phyloP scores from a whole-genome alignment of 2,888 invertebrate genomes.

The Balanococcus diminutus region DNA sequence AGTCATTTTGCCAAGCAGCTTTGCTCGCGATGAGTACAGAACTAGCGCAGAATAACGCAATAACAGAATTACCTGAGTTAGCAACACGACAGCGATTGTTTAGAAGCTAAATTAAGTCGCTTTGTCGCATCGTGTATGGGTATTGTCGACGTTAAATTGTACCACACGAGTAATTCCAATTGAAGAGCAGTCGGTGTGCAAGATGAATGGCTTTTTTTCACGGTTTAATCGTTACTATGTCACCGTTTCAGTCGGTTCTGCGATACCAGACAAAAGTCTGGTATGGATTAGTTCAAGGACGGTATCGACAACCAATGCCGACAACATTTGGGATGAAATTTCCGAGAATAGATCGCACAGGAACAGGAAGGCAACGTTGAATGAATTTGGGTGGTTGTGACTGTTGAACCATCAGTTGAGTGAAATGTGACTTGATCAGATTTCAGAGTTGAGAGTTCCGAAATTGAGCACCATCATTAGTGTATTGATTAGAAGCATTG shows the following conservation, averaged over 20 bases:
- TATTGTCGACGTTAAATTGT: not conserved
- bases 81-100: too few species aligned
- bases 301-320: not conserved
- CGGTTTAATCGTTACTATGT: conserved; percentile 23
- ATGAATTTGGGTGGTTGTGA: too few species aligned
- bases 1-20: conserved; percentile 40
- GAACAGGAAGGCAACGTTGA: not conserved
- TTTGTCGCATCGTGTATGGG: not conserved
- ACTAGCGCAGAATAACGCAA: not conserved
- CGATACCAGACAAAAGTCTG: not conserved
- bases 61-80: conserved; percentile 26
- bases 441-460: too few species aligned
- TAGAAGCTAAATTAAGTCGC: not conserved
- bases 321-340: not conserved
- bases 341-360: not conserved
- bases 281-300: conserved; percentile 21
- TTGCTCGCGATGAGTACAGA: not conserved
- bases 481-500: too few species aligned
- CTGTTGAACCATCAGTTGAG: too few species aligned
- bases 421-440: too few species aligned
- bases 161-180: not conserved
- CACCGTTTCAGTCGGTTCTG: not conserved
- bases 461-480: too few species aligned
- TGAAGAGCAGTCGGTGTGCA: not conserved
- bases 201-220: not conserved